phyloP scores from a whole-genome alignment of 2,797 vertebrate genomes.

The Pristis pectinata region DNA sequence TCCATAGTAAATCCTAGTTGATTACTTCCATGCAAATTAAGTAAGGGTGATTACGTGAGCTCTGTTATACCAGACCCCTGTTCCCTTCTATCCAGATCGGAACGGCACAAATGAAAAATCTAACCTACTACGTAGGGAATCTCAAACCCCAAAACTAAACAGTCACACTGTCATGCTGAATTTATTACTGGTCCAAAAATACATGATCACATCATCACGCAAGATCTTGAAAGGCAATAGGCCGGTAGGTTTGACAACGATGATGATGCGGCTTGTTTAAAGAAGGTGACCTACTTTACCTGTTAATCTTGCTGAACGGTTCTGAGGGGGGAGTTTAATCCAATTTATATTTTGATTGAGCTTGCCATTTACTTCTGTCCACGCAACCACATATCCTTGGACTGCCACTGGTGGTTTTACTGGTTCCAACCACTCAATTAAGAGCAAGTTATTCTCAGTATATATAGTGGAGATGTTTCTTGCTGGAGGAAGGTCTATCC shows the following conservation, averaged over 20 bases:
- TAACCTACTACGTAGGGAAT: not conserved
- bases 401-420: rapidly evolving
- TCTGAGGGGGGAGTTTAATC: slow-evolving; percentile 53
- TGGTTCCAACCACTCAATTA: slow-evolving; percentile 66
- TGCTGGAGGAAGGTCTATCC: slow-evolving; percentile 33
- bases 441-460: slow-evolving; percentile 47
- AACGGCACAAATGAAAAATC: not conserved
- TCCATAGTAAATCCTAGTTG: not conserved
- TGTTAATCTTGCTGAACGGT: slow-evolving; percentile 50
- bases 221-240: not conserved
- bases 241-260: not conserved
- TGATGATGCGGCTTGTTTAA: not conserved
- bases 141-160: not conserved
- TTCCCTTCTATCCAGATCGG: not conserved
- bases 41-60: not conserved
- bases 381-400: slow-evolving; percentile 67
- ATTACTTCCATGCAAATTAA: not conserved
- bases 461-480: slow-evolving; percentile 41
- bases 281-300: slow-evolving; percentile 53
- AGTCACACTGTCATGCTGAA: not conserved
- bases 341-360: slow-evolving; percentile 51
- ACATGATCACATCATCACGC: not conserved
- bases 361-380: slow-evolving; percentile 50
- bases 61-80: not conserved
- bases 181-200: not conserved